phyloP scores from a whole-genome alignment of 1,140 invertebrate species.

The Trichoplusia ni region DNA sequence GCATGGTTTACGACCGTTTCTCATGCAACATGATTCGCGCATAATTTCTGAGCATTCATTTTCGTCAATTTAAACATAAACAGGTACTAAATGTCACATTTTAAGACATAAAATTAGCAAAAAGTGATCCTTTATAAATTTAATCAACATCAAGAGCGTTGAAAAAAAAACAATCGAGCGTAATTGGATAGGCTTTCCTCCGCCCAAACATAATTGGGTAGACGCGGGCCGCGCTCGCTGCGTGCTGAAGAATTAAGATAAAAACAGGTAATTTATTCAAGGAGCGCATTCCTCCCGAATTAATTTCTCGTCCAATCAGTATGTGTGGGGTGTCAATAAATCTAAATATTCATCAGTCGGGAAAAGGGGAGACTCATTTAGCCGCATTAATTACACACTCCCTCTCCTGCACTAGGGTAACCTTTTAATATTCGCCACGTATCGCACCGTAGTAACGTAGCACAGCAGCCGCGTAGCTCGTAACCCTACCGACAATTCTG shows the following conservation, averaged over 20 bases:
- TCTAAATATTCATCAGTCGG: conserved; percentile 52
- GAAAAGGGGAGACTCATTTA: conserved; percentile 12
- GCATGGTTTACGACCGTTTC: too few species aligned
- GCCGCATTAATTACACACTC: conserved; percentile 34
- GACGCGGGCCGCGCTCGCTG: conserved; percentile 7
- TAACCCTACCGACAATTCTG: too few species aligned
- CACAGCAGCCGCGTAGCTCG: neutral
- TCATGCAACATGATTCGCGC: too few species aligned
- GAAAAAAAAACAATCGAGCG: conserved; percentile 34
- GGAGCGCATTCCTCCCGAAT: conserved; percentile 27
- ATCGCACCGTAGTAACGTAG: neutral
- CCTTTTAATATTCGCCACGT: conserved; percentile 36
- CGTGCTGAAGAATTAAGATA: conserved; percentile 3
- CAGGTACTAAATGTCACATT: neutral
- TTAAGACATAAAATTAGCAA: conserved; percentile 2
- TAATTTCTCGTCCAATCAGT: conserved; percentile 33
- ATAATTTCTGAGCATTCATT: too few species aligned
- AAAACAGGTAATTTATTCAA: conserved; percentile 43
- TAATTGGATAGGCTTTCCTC: conserved; percentile 42
- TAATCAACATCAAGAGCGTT: neutral
- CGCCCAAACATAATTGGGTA: conserved; percentile 32
- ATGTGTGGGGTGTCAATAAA: conserved; percentile 42
- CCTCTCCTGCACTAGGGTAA: conserved; percentile 11
- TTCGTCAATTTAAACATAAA: too few species aligned
- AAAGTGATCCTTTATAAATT: conserved; percentile 13